These are phyloP conservation scores for Epinotia demarniana DNA, from an alignment of 2,888 invertebrate genomes.

Conservation along the genomic window DNA sequence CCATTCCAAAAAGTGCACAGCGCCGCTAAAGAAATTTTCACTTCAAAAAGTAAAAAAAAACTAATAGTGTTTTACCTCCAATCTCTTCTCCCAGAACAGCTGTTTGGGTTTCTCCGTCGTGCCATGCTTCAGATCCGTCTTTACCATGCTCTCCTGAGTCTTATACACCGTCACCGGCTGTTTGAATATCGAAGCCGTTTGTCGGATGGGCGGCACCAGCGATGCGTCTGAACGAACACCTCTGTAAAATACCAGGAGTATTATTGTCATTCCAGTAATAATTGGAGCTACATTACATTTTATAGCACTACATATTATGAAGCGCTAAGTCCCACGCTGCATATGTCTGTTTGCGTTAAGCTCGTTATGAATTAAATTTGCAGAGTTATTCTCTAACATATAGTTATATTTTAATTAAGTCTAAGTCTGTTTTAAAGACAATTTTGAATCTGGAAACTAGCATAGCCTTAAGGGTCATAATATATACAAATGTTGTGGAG, in stretches of 20 bases:
- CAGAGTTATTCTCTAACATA: neutral
- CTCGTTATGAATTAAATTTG: neutral
- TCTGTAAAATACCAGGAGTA: slow-evolving; percentile 74
- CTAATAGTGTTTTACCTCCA: slow-evolving; percentile 73
- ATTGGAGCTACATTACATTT: neutral
- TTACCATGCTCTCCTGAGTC: slow-evolving; percentile 95
- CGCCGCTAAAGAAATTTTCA: too few relatives aligned
- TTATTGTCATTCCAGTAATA: neutral
- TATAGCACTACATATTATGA: neutral
- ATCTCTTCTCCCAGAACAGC: slow-evolving; percentile 92
- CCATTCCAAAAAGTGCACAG: too few relatives aligned
- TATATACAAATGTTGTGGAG: neutral
- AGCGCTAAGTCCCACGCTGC: neutral
- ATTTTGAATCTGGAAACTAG: neutral
- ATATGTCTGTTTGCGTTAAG: neutral
- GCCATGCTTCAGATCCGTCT: slow-evolving; percentile 95
- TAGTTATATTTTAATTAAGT: neutral
- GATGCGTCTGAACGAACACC: slow-evolving; percentile 94
- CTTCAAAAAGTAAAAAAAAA: too few relatives aligned
- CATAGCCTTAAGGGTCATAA: slow-evolving; percentile 1
- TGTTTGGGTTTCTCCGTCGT: slow-evolving; percentile 97
- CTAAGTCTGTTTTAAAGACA: neutral
- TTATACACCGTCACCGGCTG: slow-evolving; percentile 98
- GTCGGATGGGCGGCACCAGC: slow-evolving; percentile 96
- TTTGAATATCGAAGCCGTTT: slow-evolving; percentile 99